Evolutionary conservation across 2,888 invertebrate species (phyloP).

Genomic region (Lepetodrilus schrolli): DNA sequence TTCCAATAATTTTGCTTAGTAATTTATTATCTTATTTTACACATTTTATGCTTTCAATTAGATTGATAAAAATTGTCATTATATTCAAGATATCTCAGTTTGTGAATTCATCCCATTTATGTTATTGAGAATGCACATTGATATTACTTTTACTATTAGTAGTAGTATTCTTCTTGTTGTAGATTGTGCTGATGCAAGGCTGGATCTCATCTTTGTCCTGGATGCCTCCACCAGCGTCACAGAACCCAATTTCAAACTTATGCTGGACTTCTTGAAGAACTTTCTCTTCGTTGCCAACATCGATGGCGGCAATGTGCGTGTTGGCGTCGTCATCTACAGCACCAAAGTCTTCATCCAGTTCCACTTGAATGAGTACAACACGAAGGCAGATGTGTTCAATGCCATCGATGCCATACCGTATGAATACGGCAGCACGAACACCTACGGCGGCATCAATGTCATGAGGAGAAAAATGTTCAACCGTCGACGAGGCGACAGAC

Average conservation of each 20-base stretch:
- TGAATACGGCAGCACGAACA: conserved; percentile 68
- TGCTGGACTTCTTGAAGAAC: conserved; percentile 60
- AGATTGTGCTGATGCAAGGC: conserved; percentile 44
- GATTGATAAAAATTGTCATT: too few species aligned
- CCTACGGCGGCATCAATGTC: conserved; percentile 62
- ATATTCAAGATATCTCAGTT: background rate
- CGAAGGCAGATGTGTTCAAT: conserved; percentile 50
- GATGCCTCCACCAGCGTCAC: conserved; percentile 69
- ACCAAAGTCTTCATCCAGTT: conserved; percentile 59
- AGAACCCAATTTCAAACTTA: conserved; percentile 56
- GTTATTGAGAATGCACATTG: background rate
- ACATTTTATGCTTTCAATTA: too few species aligned
- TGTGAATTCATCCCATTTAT: background rate
- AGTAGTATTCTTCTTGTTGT: conserved; percentile 21
- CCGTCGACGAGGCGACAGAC: conserved; percentile 60
- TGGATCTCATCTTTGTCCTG: conserved; percentile 65
- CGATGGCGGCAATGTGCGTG: conserved; percentile 58
- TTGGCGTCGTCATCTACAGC: conserved; percentile 65
- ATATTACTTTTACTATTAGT: conserved; percentile 13
- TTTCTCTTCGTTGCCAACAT: conserved; percentile 59
- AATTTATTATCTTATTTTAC: too few species aligned
- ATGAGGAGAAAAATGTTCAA: conserved; percentile 62
- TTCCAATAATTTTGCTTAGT: too few species aligned
- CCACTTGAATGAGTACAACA: conserved; percentile 54
- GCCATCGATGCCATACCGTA: conserved; percentile 62